These are phyloP conservation scores for Columba janthina DNA, from an alignment of 2,113 vertebrate genomes.

Conservation along the genomic window DNA sequence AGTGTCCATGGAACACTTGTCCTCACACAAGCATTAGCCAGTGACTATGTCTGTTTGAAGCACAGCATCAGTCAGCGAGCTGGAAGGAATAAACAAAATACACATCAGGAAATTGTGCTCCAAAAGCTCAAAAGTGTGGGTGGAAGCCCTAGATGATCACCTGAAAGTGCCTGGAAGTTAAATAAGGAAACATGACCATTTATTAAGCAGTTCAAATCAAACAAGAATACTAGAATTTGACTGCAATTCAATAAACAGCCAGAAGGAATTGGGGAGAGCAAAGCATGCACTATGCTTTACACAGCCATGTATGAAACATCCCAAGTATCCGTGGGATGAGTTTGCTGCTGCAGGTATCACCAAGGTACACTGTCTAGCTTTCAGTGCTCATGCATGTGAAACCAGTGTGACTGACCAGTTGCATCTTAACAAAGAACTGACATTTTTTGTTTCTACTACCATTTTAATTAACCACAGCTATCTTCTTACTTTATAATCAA, in stretches of 20 bases:
- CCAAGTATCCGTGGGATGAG: background rate
- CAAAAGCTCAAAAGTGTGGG: constrained; percentile 43
- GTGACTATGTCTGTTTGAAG: constrained; percentile 69
- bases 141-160: constrained; percentile 44
- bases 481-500: background rate
- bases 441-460: background rate
- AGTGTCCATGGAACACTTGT: constrained; percentile 70
- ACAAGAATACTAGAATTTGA: background rate
- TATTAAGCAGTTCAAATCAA: constrained; percentile 33
- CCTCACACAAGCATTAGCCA: constrained; percentile 69
- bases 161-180: constrained; percentile 12
- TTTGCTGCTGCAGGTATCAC: background rate
- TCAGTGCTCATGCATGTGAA: background rate
- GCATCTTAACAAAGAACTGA: background rate
- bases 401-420: background rate
- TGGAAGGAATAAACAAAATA: constrained; percentile 71
- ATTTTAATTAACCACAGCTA: background rate
- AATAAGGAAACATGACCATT: background rate
- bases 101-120: constrained; percentile 64
- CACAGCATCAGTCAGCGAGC: constrained; percentile 69
- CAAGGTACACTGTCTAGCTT: background rate
- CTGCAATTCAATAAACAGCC: background rate
- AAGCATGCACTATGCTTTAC: constrained; percentile 45
- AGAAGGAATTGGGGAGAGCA: background rate
- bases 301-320: background rate